Evolutionary conservation across 2,113 vertebrate genomes (phyloP).

Genomic region (Larimichthys crocea): DNA sequence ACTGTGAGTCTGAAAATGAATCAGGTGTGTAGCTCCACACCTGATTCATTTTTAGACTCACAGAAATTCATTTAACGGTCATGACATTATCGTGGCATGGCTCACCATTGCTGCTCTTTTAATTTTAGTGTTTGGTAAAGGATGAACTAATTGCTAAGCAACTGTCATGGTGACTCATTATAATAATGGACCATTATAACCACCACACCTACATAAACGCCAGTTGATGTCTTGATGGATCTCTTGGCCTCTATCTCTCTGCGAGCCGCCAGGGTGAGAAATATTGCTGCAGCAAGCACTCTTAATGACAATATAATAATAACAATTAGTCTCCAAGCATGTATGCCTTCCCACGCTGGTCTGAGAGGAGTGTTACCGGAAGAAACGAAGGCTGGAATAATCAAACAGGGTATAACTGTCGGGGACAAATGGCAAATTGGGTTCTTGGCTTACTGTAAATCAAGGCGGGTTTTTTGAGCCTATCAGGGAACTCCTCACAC

Average conservation of each 20-base stretch:
- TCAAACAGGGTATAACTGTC: slow-evolving; percentile 33
- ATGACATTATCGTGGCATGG: slow-evolving; percentile 8
- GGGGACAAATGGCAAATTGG: slow-evolving; percentile 3
- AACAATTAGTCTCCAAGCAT: slow-evolving; percentile 41
- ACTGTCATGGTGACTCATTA: slow-evolving; percentile 11
- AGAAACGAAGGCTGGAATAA: background rate
- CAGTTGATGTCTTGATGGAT: slow-evolving; percentile 40
- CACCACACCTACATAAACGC: slow-evolving; percentile 32
- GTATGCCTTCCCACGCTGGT: slow-evolving; percentile 12
- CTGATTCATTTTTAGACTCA: background rate
- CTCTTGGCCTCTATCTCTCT: slow-evolving; percentile 13
- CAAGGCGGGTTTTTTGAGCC: too few relatives aligned
- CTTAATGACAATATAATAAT: slow-evolving; percentile 46
- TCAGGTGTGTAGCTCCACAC: slow-evolving; percentile 25
- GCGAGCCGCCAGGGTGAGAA: background rate
- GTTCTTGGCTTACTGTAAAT: background rate
- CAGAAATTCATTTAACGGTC: slow-evolving; percentile 25
- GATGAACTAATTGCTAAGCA: slow-evolving; percentile 41
- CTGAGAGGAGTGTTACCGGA: slow-evolving; percentile 1
- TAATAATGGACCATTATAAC: slow-evolving; percentile 31
- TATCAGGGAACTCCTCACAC: background rate
- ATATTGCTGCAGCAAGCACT: background rate
- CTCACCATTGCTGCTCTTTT: slow-evolving; percentile 18
- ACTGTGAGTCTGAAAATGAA: slow-evolving; percentile 47
- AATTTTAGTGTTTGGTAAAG: slow-evolving; percentile 24